Evolutionary conservation across 1,140 invertebrate species (phyloP), one percentile per base, ranked within the genome.

Genomic region (Polypedilum vanderplanki): DNA sequence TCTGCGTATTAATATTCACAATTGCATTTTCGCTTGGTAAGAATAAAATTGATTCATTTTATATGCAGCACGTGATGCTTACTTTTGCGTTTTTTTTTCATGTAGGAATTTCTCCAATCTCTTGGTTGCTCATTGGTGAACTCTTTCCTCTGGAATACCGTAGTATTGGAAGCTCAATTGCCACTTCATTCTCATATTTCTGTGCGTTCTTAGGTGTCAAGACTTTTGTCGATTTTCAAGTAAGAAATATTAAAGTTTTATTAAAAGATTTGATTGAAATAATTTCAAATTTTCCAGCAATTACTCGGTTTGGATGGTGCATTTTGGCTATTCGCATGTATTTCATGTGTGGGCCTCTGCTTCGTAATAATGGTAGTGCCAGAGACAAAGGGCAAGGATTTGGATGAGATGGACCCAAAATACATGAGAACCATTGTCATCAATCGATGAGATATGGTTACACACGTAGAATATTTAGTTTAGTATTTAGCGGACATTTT

Each of bases 141-240:
- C 85, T 96, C n/a, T 96, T 96, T 81, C 92, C 94, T 5, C 84
- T 94, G 65, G 91, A 94, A 82, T 93, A 93, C 78, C 87, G 93
- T 75, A 93, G 92, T 17, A 87, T 93, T 75, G 94, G 93, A 10
- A 92, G 91, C 77, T 92, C 92, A 22, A 87, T 96, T 80, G 93
- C 93, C 40, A 92, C 92, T 0, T 89, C 91, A 74, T 93, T 93
- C 81, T 95, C 91, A 81, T 96, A 96, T 85, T 87, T 92, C 20
- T 94, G 91, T 83, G 93, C 93, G 75, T 96, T 96, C 81, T 86
- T 95, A n/a, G 91, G 94, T 22, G 94, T 96, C 12, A 96, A 95
- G 81, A 93, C 93, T 10, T 97, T 95, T 83, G 88, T 93, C 74
- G 90, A 93, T 79, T 90, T 96, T 79, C 75, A 76, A 74, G 75